Conservation (phyloP, 2,888 invertebrate genomes). For the Parasteatoda lunata region DNA sequence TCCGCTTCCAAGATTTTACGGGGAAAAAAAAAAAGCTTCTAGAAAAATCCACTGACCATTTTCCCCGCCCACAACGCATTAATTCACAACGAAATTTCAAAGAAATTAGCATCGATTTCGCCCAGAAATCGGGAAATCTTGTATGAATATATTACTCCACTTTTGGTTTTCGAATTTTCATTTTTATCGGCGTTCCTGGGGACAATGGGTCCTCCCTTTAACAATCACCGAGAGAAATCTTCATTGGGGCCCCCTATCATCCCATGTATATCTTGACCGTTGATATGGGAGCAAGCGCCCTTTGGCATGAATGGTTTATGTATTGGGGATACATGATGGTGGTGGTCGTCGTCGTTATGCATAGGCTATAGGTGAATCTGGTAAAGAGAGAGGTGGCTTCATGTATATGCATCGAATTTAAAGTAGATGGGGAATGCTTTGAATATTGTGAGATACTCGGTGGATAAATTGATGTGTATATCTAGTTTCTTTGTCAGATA, state of each 20-base stretch:
- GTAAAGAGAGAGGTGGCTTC: neutral
- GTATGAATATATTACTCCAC: slow-evolving; percentile 62
- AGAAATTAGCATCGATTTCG: slow-evolving; percentile 67
- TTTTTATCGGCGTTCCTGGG: slow-evolving; percentile 26
- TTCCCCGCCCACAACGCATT: slow-evolving; percentile 40
- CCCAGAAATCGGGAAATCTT: slow-evolving; percentile 17
- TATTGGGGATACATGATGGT: slow-evolving; percentile 48
- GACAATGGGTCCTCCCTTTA: neutral
- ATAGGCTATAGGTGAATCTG: slow-evolving; percentile 1
- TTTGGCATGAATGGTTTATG: slow-evolving; percentile 37
- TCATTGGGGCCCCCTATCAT: slow-evolving; percentile 5
- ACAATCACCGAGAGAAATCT: slow-evolving; percentile 43
- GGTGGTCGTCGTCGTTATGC: neutral
- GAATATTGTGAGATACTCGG: slow-evolving; percentile 1
- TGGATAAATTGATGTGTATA: too few relatives aligned
- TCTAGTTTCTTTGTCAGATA: too few relatives aligned
- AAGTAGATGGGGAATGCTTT: slow-evolving; percentile 13
- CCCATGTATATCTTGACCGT: slow-evolving; percentile 42
- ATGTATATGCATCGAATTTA: slow-evolving; percentile 52
- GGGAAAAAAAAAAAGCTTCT: slow-evolving; percentile 5
- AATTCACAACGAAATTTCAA: slow-evolving; percentile 50
- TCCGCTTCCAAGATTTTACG: neutral
- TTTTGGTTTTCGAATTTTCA: neutral
- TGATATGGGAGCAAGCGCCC: slow-evolving; percentile 29
- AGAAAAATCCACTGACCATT: slow-evolving; percentile 33